phyloP scores from a whole-genome alignment of 2,113 vertebrate genomes.

The Vireo altiloquus region DNA sequence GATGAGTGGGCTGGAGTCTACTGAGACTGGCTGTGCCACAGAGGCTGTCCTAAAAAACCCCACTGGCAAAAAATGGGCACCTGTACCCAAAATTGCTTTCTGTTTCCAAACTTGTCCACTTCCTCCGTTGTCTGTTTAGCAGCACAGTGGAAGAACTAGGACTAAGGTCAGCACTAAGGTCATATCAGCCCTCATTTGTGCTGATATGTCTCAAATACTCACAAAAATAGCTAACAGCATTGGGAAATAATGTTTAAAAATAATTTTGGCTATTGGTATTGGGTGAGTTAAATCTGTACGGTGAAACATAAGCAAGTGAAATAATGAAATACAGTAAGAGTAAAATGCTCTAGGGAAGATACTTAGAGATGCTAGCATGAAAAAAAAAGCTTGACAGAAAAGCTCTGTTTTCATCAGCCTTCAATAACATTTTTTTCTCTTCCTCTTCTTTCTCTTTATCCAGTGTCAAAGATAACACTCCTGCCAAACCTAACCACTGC shows the following conservation, averaged over 20 bases:
- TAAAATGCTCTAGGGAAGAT: not conserved
- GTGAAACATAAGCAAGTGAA: not conserved
- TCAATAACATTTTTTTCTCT: not conserved
- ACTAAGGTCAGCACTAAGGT: not conserved
- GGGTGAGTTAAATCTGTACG: not conserved
- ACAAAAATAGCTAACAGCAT: not conserved
- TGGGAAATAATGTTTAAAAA: not conserved
- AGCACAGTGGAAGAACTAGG: not conserved
- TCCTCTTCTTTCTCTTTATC: not conserved
- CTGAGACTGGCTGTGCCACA: not conserved
- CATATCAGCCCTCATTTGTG: not conserved
- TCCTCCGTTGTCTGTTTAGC: not conserved
- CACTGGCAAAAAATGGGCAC: not conserved
- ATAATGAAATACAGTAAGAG: not conserved
- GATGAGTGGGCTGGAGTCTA: not conserved
- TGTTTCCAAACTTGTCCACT: not conserved
- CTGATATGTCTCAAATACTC: not conserved
- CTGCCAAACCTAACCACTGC: not conserved
- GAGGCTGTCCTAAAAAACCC: not conserved
- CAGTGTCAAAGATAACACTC: not conserved
- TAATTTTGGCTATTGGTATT: not conserved
- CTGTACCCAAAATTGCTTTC: not conserved
- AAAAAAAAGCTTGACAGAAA: not conserved
- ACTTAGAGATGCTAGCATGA: not conserved
- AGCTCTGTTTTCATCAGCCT: not conserved